Percentiles rank a stretch among this genome's conserved stretches.
These are phyloP conservation scores for Pyrocoelia pectoralis DNA, from an alignment of 2,888 invertebrate species.

Conservation along the genomic window DNA sequence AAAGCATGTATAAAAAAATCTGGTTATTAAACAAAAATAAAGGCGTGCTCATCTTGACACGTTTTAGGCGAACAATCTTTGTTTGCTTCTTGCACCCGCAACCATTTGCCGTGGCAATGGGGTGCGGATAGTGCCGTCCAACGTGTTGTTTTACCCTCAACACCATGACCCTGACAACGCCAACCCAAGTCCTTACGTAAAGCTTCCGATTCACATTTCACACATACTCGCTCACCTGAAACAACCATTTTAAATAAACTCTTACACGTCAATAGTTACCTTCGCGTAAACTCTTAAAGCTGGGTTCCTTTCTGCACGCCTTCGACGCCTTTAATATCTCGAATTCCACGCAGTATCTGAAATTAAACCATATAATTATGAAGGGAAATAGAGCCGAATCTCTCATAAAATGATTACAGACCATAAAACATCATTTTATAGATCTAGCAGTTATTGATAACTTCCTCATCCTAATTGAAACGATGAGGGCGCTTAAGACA, in stretches of 20 bases:
- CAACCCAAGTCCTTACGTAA: conserved; percentile 76
- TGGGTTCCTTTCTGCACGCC: conserved; percentile 78
- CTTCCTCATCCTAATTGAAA: conserved; percentile 25
- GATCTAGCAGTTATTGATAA: conserved; percentile 25
- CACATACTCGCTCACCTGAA: conserved; percentile 78
- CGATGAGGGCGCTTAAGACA: conserved; percentile 10
- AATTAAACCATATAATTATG: conserved; percentile 52
- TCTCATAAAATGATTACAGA: conserved; percentile 18
- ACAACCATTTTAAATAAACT: conserved; percentile 22
- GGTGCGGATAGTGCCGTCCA: conserved; percentile 87
- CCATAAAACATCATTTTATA: conserved; percentile 18
- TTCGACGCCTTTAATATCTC: conserved; percentile 84
- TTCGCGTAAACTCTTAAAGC: conserved; percentile 76
- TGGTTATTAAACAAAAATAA: conserved; percentile 55
- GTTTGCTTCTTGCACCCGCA: conserved; percentile 62
- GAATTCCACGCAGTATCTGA: conserved; percentile 87
- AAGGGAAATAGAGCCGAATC: no score
- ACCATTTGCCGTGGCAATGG: conserved; percentile 90
- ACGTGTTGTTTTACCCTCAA: conserved; percentile 75
- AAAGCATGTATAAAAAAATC: conserved; percentile 11
- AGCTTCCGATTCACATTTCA: conserved; percentile 84
- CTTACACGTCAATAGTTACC: conserved; percentile 63
- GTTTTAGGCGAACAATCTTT: conserved; percentile 51
- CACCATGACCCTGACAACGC: conserved; percentile 88
- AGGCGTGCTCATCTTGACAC: conserved; percentile 52